Conservation (phyloP, 2,797 vertebrate species). For the Rhinatrema bivittatum region DNA sequence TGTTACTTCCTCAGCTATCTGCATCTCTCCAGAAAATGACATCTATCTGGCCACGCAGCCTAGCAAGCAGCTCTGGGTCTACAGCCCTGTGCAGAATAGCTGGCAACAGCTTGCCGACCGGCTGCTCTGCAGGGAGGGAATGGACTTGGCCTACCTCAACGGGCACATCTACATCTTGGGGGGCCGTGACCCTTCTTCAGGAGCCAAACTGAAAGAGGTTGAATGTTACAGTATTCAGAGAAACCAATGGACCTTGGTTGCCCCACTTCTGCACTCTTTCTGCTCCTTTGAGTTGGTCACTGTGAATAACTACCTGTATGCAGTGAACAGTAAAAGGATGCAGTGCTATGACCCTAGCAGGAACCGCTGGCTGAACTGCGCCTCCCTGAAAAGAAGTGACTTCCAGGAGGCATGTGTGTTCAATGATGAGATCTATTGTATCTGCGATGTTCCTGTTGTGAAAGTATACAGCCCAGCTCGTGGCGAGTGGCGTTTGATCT, state of each 20-base stretch:
- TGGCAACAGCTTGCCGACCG: slow-evolving; percentile 77
- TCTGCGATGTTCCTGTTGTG: slow-evolving; percentile 77
- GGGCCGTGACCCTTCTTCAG: slow-evolving; percentile 68
- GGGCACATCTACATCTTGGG: slow-evolving; percentile 79
- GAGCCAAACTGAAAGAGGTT: slow-evolving; percentile 70
- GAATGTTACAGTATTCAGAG: slow-evolving; percentile 82
- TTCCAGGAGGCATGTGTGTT: slow-evolving; percentile 81
- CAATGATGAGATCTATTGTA: slow-evolving; percentile 77
- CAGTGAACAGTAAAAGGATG: slow-evolving; percentile 76
- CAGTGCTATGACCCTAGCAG: slow-evolving; percentile 75
- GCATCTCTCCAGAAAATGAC: slow-evolving; percentile 71
- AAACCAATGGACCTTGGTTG: slow-evolving; percentile 77
- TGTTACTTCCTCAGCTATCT: slow-evolving; percentile 70
- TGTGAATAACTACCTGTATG: slow-evolving; percentile 73
- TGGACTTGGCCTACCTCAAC: slow-evolving; percentile 74
- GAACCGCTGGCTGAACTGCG: slow-evolving; percentile 78
- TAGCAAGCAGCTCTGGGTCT: slow-evolving; percentile 78
- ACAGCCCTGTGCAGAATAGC: slow-evolving; percentile 66
- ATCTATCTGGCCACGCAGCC: slow-evolving; percentile 75
- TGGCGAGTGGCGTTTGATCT: slow-evolving; percentile 73
- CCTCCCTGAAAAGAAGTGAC: slow-evolving; percentile 71
- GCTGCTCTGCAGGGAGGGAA: slow-evolving; percentile 69
- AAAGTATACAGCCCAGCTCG: slow-evolving; percentile 75
- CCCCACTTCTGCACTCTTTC: slow-evolving; percentile 72
- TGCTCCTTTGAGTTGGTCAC: slow-evolving; percentile 78